These are phyloP conservation scores for Enteromius argenteus DNA, from an alignment of 2,797 vertebrate genomes.

Conservation along the genomic window DNA sequence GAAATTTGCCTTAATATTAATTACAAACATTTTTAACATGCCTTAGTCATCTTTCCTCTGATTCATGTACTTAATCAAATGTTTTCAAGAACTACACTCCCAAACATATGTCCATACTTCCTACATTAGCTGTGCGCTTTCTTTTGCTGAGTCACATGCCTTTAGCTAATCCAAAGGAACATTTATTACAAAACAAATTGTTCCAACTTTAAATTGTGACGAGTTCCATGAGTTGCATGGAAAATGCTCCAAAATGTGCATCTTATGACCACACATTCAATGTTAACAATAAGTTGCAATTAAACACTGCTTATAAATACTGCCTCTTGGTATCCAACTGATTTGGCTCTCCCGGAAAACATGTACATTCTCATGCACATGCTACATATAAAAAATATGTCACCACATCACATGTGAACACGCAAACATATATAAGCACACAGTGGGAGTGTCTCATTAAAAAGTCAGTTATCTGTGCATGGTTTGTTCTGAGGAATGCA, in stretches of 20 bases:
- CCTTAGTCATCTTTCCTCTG: conserved; percentile 52
- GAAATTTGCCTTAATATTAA: conserved; percentile 10
- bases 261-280: neutral
- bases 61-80: conserved; percentile 43
- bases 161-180: neutral
- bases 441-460: conserved; percentile 77
- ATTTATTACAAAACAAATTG: neutral
- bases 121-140: neutral
- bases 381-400: conserved; percentile 25
- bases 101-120: neutral
- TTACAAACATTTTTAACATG: conserved; percentile 44
- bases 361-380: neutral
- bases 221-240: neutral
- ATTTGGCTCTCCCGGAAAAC: neutral
- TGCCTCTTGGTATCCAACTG: neutral
- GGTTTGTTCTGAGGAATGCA: conserved; percentile 82
- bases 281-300: neutral
- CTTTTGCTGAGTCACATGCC: neutral
- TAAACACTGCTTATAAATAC: neutral
- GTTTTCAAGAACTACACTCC: conserved; percentile 19
- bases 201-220: neutral
- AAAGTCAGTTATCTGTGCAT: conserved; percentile 80
- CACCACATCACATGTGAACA: conserved; percentile 30
- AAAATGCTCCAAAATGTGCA: neutral
- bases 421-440: neutral